Evolutionary conservation across 1,140 invertebrate genomes (phyloP), one percentile per base, ranked within the genome.

Genomic region (Holotrichia oblita): DNA sequence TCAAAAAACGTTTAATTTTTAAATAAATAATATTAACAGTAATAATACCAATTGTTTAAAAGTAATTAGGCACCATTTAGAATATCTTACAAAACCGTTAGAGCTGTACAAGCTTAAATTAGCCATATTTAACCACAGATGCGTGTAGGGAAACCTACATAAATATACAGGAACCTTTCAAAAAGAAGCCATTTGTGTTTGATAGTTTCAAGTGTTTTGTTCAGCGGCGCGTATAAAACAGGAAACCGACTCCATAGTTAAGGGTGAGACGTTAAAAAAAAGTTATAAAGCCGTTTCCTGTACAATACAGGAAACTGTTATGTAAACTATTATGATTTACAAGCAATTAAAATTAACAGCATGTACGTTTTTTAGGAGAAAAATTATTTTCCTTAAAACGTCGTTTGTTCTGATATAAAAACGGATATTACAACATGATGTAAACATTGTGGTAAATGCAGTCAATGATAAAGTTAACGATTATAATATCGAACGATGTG

Each of bases 321-420:
- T 27, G 22, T 69, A 69, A 69, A 69, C 61, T 14, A 69, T 69
- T 69, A 69, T 69, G 61, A 69, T 69, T 69, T 69, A 69, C 61
- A 69, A 24, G 61, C 61, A 69, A 69, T 69, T 69, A 55, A 69
- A 69, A 69, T 69, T 22, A 69, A 69, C 61, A 69, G 61, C 61
- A 55, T 55, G 48, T 55, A 17, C n/a, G n/a, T 55, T 55, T 34
- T 34, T 55, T 14, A 4, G 48, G 48, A 17, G 17, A 55, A 55
- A 17, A 55, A 55, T 55, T 0, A 48, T 55, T 55, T 55, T 55
- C 48, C 48, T 55, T 55, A 55, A 55, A 34, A 48, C 44, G 44
- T 48, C 44, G n/a, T 48, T 10, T 48, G 3, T 14, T 14, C 7
- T 48, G n/a, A 12, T 12, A 48, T 14, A 48, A 48, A 34, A 34